Conservation (phyloP, 1,140 invertebrate species). For the Zaprionus gabonicus region DNA sequence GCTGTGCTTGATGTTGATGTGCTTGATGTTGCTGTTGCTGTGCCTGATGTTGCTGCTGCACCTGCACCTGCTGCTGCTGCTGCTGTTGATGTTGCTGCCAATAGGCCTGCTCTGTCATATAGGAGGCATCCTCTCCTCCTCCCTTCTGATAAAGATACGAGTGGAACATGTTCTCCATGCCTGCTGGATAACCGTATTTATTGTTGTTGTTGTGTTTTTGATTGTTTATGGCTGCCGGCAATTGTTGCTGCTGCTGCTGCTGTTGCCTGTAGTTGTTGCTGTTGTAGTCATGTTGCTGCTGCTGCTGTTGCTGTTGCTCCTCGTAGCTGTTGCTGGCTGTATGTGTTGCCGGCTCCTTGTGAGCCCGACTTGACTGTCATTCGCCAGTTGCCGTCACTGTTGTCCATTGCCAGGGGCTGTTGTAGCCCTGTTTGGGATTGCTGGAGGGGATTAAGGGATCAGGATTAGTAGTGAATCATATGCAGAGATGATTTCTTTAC, state of each 20-base stretch:
- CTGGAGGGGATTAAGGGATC: slow-evolving; percentile 17
- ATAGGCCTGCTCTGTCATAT: slow-evolving; percentile 66
- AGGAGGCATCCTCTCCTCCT: slow-evolving; percentile 26
- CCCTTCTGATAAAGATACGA: slow-evolving; percentile 72
- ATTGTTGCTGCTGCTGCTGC: slow-evolving; percentile 48
- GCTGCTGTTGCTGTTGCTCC: slow-evolving; percentile 44
- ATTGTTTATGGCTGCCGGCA: slow-evolving; percentile 65
- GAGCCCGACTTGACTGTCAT: slow-evolving; percentile 85
- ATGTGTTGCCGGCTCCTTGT: slow-evolving; percentile 76
- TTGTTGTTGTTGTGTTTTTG: slow-evolving; percentile 64
- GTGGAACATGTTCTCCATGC: slow-evolving; percentile 78
- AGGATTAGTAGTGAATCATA: too few species aligned
- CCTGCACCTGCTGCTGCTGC: slow-evolving; percentile 51
- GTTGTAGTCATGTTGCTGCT: slow-evolving; percentile 37
- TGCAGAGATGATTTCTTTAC: too few species aligned
- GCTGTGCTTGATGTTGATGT: slow-evolving; percentile 53
- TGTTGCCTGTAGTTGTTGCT: slow-evolving; percentile 42
- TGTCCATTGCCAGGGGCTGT: slow-evolving; percentile 86
- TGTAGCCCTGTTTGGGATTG: slow-evolving; percentile 85
- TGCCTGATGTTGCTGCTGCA: slow-evolving; percentile 24
- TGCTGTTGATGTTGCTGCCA: slow-evolving; percentile 70
- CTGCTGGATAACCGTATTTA: slow-evolving; percentile 67
- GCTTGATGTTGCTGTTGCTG: slow-evolving; percentile 43
- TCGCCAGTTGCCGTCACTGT: slow-evolving; percentile 86
- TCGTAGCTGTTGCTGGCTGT: slow-evolving; percentile 56